Evolutionary conservation across 2,888 invertebrate genomes (phyloP).

Genomic region (Steinernema hermaphroditum): DNA sequence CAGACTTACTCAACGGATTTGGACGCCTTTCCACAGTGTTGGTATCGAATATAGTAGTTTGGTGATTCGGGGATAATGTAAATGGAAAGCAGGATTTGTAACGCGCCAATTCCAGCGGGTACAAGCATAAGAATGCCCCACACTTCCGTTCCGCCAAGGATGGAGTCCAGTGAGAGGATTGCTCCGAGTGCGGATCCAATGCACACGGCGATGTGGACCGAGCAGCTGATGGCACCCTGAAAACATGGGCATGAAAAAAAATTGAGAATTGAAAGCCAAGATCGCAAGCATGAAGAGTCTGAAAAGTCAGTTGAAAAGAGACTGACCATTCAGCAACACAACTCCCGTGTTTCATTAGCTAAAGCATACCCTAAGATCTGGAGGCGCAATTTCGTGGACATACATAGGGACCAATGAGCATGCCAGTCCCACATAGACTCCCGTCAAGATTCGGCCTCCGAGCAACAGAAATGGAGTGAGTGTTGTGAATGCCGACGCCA

Average conservation of each 20-base stretch:
- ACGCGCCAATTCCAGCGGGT: conserved; percentile 46
- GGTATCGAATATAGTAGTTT: conserved; percentile 49
- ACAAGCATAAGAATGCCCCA: conserved; percentile 56
- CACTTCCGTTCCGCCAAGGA: conserved; percentile 49
- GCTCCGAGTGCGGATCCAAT: conserved; percentile 59
- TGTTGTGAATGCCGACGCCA: conserved; percentile 37
- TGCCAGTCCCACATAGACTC: conserved; percentile 48
- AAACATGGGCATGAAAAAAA: not conserved
- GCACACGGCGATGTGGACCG: conserved; percentile 60
- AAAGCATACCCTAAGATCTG: conserved; percentile 53
- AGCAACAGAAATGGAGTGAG: conserved; percentile 36
- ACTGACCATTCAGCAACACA: too few relatives aligned
- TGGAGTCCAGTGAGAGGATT: conserved; percentile 54
- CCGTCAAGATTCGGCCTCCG: conserved; percentile 40
- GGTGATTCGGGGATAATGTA: conserved; percentile 56
- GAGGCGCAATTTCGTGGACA: conserved; percentile 57
- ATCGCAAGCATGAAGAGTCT: too few relatives aligned
- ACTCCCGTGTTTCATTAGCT: too few relatives aligned
- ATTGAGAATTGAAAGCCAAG: too few relatives aligned
- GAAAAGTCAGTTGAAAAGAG: too few relatives aligned
- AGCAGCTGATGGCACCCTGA: conserved; percentile 45
- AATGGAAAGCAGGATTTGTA: conserved; percentile 39
- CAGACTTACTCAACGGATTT: conserved; percentile 48
- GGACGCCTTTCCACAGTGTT: conserved; percentile 48
- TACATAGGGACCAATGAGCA: conserved; percentile 57